A percentile compares a stretch with the other conserved stretches of the same genome.
Conservation (phyloP, 2,113 vertebrate genomes). For the Burhinus oedicnemus region DNA sequence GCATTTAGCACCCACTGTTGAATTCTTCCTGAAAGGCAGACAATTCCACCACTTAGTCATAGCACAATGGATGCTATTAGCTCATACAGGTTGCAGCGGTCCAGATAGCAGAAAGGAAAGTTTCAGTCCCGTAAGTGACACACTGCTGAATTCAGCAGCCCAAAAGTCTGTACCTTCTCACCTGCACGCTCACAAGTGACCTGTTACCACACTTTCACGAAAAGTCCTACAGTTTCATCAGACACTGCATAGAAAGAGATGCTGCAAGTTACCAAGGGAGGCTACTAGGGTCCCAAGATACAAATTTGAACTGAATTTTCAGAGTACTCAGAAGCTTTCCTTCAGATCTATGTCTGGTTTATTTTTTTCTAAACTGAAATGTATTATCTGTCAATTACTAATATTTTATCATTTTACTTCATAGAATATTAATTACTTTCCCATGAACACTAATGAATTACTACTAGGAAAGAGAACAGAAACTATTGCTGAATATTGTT, state of each 20-base stretch:
- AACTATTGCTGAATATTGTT: neutral
- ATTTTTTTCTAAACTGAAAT: neutral
- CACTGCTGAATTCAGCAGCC: slow-evolving; percentile 6
- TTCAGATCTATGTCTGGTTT: neutral
- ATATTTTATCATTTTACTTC: neutral
- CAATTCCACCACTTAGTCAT: neutral
- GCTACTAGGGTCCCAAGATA: neutral
- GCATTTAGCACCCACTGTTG: neutral
- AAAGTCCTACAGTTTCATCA: neutral
- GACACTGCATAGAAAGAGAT: neutral
- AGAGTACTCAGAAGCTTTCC: neutral
- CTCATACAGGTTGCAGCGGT: slow-evolving; percentile 26
- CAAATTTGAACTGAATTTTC: neutral
- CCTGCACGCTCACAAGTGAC: neutral
- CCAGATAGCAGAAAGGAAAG: slow-evolving; percentile 14
- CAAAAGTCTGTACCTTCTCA: neutral
- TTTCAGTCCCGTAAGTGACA: neutral
- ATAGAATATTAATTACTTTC: neutral
- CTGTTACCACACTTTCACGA: neutral
- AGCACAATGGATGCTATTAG: neutral
- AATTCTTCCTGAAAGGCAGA: neutral
- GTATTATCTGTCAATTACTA: neutral
- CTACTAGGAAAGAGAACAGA: neutral
- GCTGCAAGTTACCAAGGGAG: neutral
- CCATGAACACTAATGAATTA: neutral